Percentiles rank a stretch among this genome's conserved stretches.
Conservation (phyloP, 2,888 invertebrate species). For the Sarcophaga caerulescens region DNA sequence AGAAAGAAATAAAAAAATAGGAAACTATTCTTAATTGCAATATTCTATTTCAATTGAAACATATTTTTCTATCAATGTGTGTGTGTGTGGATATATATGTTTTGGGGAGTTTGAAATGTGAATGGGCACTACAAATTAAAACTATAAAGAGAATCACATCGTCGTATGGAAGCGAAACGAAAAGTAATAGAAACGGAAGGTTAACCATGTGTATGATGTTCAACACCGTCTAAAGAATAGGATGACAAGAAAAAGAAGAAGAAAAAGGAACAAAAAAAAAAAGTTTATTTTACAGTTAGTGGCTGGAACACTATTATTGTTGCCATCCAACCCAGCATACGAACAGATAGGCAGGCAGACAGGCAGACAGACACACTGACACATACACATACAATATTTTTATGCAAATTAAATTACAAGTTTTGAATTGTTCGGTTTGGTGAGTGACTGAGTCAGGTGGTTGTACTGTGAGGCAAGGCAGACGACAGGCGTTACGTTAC, state of each 20-base stretch:
- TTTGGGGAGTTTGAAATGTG: neutral
- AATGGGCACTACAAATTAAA: neutral
- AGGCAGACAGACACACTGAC: neutral
- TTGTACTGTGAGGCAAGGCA: neutral
- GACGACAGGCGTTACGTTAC: slow-evolving; percentile 57
- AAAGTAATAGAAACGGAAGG: slow-evolving; percentile 36
- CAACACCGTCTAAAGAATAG: slow-evolving; percentile 38
- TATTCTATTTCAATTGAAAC: neutral
- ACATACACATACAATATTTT: slow-evolving; percentile 56
- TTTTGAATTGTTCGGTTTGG: slow-evolving; percentile 38
- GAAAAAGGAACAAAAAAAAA: neutral
- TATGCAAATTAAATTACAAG: slow-evolving; percentile 69
- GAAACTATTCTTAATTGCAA: neutral
- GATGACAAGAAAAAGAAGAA: slow-evolving; percentile 9
- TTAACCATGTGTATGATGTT: slow-evolving; percentile 64
- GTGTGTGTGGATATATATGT: neutral
- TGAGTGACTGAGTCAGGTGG: neutral
- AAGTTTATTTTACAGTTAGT: slow-evolving; percentile 42
- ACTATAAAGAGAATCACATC: neutral
- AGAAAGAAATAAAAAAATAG: neutral
- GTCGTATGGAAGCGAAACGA: neutral
- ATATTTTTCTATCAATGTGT: neutral
- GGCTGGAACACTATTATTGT: slow-evolving; percentile 6
- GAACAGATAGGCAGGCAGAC: too few species aligned
- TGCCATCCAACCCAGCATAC: too few species aligned